These are phyloP conservation scores for Astyanax mexicanus DNA, from an alignment of 2,797 vertebrate species.

Conservation along the genomic window DNA sequence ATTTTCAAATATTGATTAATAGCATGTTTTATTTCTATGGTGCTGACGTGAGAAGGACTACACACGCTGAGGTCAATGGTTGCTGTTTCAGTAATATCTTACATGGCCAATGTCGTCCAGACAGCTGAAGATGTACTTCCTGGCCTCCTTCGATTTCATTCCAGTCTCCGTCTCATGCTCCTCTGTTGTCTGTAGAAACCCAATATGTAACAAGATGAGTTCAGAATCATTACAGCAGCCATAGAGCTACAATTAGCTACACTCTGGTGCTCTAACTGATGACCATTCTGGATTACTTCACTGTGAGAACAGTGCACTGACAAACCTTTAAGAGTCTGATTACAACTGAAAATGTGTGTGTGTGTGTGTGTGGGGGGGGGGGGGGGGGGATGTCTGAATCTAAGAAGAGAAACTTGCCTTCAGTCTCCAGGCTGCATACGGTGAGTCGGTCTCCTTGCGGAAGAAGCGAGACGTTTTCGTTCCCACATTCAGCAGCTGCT, in stretches of 20 bases:
- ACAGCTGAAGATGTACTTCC: slow-evolving; percentile 98
- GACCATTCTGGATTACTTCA: neutral
- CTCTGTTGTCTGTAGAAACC: slow-evolving; percentile 87
- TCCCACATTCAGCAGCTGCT: slow-evolving; percentile 93
- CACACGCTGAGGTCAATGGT: neutral
- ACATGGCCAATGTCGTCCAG: slow-evolving; percentile 96
- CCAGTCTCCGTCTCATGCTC: slow-evolving; percentile 96
- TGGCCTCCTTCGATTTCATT: slow-evolving; percentile 98
- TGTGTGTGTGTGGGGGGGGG: too few species aligned
- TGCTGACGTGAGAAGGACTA: neutral
- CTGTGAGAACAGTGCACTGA: neutral
- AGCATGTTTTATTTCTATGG: neutral
- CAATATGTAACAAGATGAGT: neutral
- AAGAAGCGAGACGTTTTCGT: slow-evolving; percentile 97
- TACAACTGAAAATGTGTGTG: neutral
- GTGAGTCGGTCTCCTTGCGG: slow-evolving; percentile 88
- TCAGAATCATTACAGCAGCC: neutral
- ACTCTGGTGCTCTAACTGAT: neutral
- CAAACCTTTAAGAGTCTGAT: neutral
- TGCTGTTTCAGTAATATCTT: slow-evolving; percentile 70
- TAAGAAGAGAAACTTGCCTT: slow-evolving; percentile 82
- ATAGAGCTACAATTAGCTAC: too few species aligned
- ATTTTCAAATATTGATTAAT: too few species aligned
- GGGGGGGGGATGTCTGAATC: too few species aligned
- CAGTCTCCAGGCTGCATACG: slow-evolving; percentile 92